Evolutionary conservation across 2,797 vertebrate species (phyloP).

Genomic region (Arrhamphus sclerolepis): DNA sequence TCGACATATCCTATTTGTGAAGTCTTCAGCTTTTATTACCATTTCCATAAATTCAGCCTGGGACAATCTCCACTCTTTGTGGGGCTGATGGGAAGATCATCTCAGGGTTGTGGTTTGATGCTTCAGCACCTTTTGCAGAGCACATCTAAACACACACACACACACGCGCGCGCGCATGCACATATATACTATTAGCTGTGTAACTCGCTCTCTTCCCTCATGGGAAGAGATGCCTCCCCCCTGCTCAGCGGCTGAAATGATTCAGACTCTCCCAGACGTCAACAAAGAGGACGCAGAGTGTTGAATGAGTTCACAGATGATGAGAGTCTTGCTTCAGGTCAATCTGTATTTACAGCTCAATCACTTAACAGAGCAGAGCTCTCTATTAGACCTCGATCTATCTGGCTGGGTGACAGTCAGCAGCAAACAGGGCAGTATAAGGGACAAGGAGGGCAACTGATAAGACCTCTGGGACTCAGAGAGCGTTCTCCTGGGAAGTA

Average conservation of each 20-base stretch:
- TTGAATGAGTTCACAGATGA: constrained; percentile 77
- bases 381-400: constrained; percentile 73
- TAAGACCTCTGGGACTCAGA: constrained; percentile 62
- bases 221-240: constrained; percentile 45
- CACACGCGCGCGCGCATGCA: constrained; percentile 11
- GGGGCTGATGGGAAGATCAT: constrained; percentile 71
- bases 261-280: constrained; percentile 50
- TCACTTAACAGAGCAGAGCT: constrained; percentile 68
- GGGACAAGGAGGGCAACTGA: constrained; percentile 64
- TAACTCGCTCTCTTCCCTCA: constrained; percentile 13
- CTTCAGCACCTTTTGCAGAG: constrained; percentile 48
- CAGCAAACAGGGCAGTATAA: constrained; percentile 52
- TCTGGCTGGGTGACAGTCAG: constrained; percentile 65
- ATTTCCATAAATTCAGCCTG: constrained; percentile 76
- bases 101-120: constrained; percentile 65
- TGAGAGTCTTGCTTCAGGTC: constrained; percentile 84
- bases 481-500: constrained; percentile 31
- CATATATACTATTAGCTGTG: constrained; percentile 9
- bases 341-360: constrained; percentile 81
- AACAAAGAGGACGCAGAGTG: constrained; percentile 57
- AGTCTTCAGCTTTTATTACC: constrained; percentile 81
- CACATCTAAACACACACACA: constrained; percentile 28
- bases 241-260: constrained; percentile 47
- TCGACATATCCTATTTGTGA: constrained; percentile 84
- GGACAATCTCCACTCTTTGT: constrained; percentile 67